Conservation (phyloP, 2,797 vertebrate genomes). For the Pampus argenteus region DNA sequence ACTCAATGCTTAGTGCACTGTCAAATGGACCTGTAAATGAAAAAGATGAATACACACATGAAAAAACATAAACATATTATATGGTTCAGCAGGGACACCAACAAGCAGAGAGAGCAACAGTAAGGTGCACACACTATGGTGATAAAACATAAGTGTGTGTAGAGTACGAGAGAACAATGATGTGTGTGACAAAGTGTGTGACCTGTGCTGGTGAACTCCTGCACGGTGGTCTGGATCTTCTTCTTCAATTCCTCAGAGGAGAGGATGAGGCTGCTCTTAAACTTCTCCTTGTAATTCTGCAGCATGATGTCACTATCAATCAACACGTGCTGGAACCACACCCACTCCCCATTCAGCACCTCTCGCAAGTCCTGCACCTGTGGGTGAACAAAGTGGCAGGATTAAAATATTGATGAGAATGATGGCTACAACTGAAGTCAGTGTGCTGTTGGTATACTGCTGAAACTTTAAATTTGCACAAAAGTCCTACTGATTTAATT, state of each 20-base stretch:
- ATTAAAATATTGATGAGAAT: neutral
- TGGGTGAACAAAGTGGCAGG: constrained; percentile 8
- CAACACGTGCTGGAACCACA: constrained; percentile 87
- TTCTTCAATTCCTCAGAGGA: constrained; percentile 89
- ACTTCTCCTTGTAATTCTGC: constrained; percentile 88
- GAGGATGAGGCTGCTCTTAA: constrained; percentile 84
- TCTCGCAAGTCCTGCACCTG: constrained; percentile 87
- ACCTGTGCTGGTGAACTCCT: constrained; percentile 87
- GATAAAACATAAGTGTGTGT: neutral
- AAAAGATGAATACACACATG: constrained; percentile 3
- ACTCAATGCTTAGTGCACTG: constrained; percentile 68
- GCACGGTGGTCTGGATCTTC: constrained; percentile 80
- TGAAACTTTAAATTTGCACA: neutral
- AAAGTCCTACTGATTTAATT: neutral
- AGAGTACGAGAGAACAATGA: neutral
- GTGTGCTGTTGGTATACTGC: neutral
- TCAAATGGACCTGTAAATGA: constrained; percentile 86
- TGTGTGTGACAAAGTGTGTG: neutral
- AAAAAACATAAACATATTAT: neutral
- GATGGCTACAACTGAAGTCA: neutral
- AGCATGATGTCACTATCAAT: constrained; percentile 86
- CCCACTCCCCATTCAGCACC: constrained; percentile 84
- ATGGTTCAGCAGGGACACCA: constrained; percentile 61
- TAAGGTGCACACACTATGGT: constrained; percentile 5
- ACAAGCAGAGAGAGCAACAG: constrained; percentile 25